Percentiles rank a stretch among this genome's conserved stretches.
phyloP scores from a whole-genome alignment of 2,888 invertebrate genomes.

The Matsumyia berberina region DNA sequence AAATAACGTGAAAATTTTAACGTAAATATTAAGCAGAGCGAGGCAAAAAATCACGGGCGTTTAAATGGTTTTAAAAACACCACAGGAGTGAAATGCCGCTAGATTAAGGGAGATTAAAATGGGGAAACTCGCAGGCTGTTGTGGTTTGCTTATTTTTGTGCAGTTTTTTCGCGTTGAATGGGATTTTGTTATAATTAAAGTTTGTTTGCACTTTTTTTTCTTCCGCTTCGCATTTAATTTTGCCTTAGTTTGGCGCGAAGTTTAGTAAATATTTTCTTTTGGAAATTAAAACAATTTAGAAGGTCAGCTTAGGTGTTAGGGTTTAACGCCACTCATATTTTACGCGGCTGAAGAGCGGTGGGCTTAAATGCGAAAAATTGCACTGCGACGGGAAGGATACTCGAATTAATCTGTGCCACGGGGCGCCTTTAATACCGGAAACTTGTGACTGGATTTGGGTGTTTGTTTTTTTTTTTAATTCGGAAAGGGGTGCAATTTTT shows the following conservation, averaged over 20 bases:
- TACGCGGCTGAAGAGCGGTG: background rate
- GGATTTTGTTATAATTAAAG: constrained; percentile 50
- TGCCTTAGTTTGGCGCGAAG: constrained; percentile 10
- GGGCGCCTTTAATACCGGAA: background rate
- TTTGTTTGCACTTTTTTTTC: constrained; percentile 47
- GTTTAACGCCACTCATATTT: constrained; percentile 3
- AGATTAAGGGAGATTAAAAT: constrained; percentile 73
- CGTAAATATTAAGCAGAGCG: constrained; percentile 43
- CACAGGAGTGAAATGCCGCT: constrained; percentile 63
- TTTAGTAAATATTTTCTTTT: constrained; percentile 65
- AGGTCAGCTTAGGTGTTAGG: constrained; percentile 19
- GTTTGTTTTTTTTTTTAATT: too few relatives aligned
- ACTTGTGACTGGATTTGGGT: too few relatives aligned
- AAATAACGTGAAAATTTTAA: constrained; percentile 52
- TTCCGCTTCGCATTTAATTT: constrained; percentile 14
- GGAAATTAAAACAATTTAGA: constrained; percentile 55
- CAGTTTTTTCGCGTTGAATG: constrained; percentile 22
- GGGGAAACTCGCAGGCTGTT: constrained; percentile 45
- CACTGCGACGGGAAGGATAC: background rate
- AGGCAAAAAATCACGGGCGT: constrained; percentile 49
- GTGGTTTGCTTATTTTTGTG: constrained; percentile 33
- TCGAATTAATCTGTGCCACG: background rate
- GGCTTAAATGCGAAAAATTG: background rate
- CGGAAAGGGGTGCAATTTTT: too few relatives aligned
- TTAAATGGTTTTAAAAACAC: constrained; percentile 68